Conservation (phyloP, 37 sponge, comb jelly and placozoan species). For the Diacarnus erythraeanus region DNA sequence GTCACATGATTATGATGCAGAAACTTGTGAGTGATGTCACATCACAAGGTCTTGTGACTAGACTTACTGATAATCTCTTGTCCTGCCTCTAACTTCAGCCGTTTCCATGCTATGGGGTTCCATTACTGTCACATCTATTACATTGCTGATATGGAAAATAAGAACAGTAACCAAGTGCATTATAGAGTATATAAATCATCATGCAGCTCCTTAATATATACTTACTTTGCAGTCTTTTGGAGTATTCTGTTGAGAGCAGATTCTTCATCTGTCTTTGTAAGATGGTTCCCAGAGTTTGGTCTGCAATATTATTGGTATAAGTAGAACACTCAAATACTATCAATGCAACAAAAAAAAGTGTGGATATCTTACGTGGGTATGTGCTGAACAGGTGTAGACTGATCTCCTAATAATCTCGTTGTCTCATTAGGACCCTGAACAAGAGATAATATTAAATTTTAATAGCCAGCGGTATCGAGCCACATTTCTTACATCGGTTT, state of each 20-base stretch:
- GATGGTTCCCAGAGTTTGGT: conserved; percentile 15
- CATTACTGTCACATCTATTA: conserved; percentile 64
- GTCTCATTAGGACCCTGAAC: conserved; percentile 33
- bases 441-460: not conserved
- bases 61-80: conserved; percentile 70
- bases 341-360: too few species aligned
- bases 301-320: too few species aligned
- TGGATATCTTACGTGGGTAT: conserved; percentile 50
- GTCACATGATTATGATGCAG: not conserved
- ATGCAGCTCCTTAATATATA: not conserved
- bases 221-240: conserved; percentile 72
- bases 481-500: not conserved
- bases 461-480: not conserved
- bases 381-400: conserved; percentile 30
- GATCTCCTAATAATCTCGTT: conserved; percentile 14
- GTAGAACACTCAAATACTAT: too few species aligned
- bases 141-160: conserved; percentile 59
- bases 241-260: conserved; percentile 63
- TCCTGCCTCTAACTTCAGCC: conserved; percentile 62
- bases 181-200: not conserved
- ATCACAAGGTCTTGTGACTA: not conserved
- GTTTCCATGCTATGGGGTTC: conserved; percentile 77
- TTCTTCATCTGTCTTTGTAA: conserved; percentile 70
- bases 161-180: not conserved
- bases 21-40: not conserved